Evolutionary conservation across 2,113 vertebrate genomes (phyloP).

Genomic region (Arenaria interpres): DNA sequence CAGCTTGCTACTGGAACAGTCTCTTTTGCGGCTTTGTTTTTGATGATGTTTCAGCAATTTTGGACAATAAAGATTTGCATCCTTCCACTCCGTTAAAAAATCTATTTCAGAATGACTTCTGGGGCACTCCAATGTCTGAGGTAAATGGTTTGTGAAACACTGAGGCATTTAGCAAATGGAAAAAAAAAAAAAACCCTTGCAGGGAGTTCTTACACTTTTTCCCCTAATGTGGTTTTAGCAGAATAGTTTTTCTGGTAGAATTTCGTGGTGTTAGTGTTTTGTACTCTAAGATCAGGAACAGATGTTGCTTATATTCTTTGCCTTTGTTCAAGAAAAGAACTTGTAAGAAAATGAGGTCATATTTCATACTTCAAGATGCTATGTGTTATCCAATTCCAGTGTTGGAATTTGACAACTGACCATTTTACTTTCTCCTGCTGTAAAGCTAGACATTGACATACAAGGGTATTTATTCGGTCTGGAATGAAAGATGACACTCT

Average conservation of each 20-base stretch:
- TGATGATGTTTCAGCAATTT: constrained; percentile 96
- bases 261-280: background rate
- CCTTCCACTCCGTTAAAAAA: constrained; percentile 91
- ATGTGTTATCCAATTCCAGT: background rate
- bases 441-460: background rate
- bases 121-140: constrained; percentile 98
- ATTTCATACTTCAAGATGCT: background rate
- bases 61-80: constrained; percentile 97
- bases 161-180: background rate
- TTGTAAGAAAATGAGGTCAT: background rate
- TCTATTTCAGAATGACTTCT: constrained; percentile 97
- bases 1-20: constrained; percentile 97
- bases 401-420: background rate
- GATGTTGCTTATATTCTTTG: background rate
- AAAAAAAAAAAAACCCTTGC: background rate
- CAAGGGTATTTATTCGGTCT: background rate
- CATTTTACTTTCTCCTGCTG: background rate
- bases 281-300: background rate
- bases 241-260: background rate
- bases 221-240: background rate
- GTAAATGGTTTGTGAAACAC: constrained; percentile 62
- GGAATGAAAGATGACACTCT: background rate
- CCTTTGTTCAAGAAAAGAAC: background rate
- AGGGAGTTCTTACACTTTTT: background rate
- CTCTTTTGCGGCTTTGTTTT: constrained; percentile 96